Evolutionary conservation across 2,888 invertebrate species (phyloP).

Genomic region (Chymomyza caudatula): DNA sequence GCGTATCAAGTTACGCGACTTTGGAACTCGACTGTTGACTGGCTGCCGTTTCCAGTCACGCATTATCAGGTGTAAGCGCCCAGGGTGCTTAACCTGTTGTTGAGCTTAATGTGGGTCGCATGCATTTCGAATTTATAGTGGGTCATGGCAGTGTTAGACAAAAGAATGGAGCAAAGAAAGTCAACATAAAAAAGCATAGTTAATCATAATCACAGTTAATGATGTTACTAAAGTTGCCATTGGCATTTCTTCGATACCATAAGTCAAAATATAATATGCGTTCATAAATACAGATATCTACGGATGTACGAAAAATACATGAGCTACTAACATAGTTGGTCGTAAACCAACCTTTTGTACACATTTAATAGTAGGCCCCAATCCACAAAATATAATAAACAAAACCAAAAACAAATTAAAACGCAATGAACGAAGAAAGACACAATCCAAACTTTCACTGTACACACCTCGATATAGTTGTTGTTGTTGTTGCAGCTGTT

Average conservation of each 20-base stretch:
- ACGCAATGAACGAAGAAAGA: conserved; percentile 43
- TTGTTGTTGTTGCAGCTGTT: no score
- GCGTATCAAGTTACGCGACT: conserved; percentile 35
- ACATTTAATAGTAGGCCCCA: conserved; percentile 12
- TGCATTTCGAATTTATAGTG: conserved; percentile 50
- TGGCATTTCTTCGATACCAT: conserved; percentile 22
- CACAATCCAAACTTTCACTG: conserved; percentile 54
- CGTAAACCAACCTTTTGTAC: not conserved
- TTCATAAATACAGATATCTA: conserved; percentile 8
- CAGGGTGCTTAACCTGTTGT: conserved; percentile 56
- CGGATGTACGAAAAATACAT: not conserved
- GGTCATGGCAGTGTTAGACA: conserved; percentile 39
- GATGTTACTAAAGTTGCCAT: not conserved
- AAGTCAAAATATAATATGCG: conserved; percentile 28
- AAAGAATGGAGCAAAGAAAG: conserved; percentile 22
- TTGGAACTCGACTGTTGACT: not conserved
- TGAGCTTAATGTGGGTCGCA: conserved; percentile 35
- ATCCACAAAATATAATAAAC: conserved; percentile 5
- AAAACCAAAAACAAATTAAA: conserved; percentile 52
- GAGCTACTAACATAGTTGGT: not conserved
- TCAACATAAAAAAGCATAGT: conserved; percentile 48
- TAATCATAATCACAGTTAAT: not conserved
- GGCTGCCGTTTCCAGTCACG: conserved; percentile 35
- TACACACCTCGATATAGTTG: conserved; percentile 9
- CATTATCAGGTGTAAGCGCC: conserved; percentile 59